Conservation (phyloP, 2,797 vertebrate species). For the Sebastes iracundus region DNA sequence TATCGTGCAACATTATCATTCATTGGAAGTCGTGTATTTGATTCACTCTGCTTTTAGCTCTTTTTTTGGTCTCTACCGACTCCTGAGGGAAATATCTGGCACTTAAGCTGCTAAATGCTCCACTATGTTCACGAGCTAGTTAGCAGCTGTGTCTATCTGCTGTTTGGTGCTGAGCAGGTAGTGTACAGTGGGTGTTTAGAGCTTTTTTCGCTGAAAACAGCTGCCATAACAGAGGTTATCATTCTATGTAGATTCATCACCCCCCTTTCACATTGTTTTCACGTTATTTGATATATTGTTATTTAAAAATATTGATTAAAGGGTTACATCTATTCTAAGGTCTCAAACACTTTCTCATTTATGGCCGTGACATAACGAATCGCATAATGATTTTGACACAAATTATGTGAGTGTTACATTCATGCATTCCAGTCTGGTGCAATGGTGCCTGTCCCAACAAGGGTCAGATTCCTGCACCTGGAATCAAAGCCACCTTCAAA, state of each 20-base stretch:
- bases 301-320: not conserved
- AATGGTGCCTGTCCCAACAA: not conserved
- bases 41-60: not conserved
- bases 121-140: not conserved
- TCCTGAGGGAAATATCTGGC: not conserved
- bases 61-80: not conserved
- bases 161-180: not conserved
- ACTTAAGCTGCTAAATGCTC: not conserved
- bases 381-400: not conserved
- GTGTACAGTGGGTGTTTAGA: not conserved
- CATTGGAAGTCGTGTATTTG: not conserved
- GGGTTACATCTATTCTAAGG: not conserved
- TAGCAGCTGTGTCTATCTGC: not conserved
- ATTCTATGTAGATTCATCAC: not conserved
- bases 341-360: not conserved
- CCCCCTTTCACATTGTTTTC: not conserved
- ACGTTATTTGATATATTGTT: not conserved
- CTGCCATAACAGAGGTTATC: not conserved
- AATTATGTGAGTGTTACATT: not conserved
- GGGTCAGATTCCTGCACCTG: conserved; percentile 16
- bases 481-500: conserved; percentile 40
- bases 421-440: not conserved
- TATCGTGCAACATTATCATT: not conserved
- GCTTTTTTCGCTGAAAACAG: not conserved
- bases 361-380: not conserved